Evolutionary conservation across 2,797 vertebrate genomes (phyloP).

Genomic region (Fistularia tabacaria): DNA sequence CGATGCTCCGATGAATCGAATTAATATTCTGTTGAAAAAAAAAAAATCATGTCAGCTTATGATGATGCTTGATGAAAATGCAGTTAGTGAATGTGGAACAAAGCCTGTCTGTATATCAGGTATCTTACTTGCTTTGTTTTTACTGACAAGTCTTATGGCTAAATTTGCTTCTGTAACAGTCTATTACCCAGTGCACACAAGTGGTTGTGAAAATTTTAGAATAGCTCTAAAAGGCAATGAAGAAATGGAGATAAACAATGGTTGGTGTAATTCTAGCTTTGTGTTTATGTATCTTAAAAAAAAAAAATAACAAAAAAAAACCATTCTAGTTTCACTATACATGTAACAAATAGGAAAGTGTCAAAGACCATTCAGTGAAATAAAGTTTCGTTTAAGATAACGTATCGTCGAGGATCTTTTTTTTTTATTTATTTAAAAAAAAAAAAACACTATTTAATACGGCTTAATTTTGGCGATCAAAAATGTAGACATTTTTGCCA

Average conservation of each 20-base stretch:
- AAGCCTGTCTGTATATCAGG: slow-evolving; percentile 98
- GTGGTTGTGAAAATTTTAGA: slow-evolving; percentile 97
- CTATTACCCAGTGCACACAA: slow-evolving; percentile 95
- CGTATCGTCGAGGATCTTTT: neutral
- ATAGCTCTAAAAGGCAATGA: slow-evolving; percentile 81
- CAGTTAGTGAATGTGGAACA: slow-evolving; percentile 96
- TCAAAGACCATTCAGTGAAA: slow-evolving; percentile 94
- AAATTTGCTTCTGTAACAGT: slow-evolving; percentile 97
- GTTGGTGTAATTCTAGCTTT: slow-evolving; percentile 94
- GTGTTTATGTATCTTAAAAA: slow-evolving; percentile 92
- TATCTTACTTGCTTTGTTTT: slow-evolving; percentile 93
- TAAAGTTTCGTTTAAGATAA: slow-evolving; percentile 86
- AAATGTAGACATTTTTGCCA: too few relatives aligned
- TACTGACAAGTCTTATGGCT: slow-evolving; percentile 98
- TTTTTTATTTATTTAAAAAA: too few relatives aligned
- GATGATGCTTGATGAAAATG: slow-evolving; percentile 90
- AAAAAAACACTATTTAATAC: neutral
- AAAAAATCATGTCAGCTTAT: slow-evolving; percentile 65
- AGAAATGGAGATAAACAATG: slow-evolving; percentile 84
- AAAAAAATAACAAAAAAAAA: too few relatives aligned
- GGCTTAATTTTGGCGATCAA: too few relatives aligned
- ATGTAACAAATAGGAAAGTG: slow-evolving; percentile 94
- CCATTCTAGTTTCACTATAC: slow-evolving; percentile 95
- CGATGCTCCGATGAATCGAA: slow-evolving; percentile 83
- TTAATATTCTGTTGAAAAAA: slow-evolving; percentile 62